phyloP scores from a whole-genome alignment of 1,140 invertebrate species.

The Antheraea mylitta region DNA sequence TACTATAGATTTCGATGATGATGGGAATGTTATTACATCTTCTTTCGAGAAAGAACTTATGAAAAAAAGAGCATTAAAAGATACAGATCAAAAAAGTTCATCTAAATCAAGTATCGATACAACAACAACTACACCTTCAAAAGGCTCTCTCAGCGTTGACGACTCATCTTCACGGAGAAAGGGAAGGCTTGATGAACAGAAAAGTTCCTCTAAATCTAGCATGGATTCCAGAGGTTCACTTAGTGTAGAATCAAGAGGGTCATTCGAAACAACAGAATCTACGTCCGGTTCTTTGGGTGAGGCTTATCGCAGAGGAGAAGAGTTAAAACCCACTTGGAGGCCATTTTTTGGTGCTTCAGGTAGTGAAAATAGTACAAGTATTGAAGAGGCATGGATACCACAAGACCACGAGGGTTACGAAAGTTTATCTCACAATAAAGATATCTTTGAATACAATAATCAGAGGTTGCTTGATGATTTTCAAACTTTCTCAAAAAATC shows the following conservation, averaged over 20 bases:
- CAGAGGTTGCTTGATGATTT: constrained; percentile 74
- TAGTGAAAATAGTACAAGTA: constrained; percentile 85
- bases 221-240: constrained; percentile 81
- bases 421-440: constrained; percentile 70
- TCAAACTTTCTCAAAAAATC: constrained; percentile 75
- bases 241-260: constrained; percentile 83
- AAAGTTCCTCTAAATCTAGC: constrained; percentile 81
- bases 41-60: constrained; percentile 64
- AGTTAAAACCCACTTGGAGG: constrained; percentile 88
- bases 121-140: constrained; percentile 70
- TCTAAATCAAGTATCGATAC: constrained; percentile 75
- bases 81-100: constrained; percentile 73
- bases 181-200: constrained; percentile 72
- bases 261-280: constrained; percentile 85
- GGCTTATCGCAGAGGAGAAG: constrained; percentile 83
- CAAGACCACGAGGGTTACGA: constrained; percentile 85
- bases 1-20: constrained; percentile 74
- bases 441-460: constrained; percentile 71
- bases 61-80: constrained; percentile 68
- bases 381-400: constrained; percentile 89
- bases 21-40: constrained; percentile 70
- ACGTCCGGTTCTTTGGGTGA: constrained; percentile 86
- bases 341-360: constrained; percentile 90
- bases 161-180: constrained; percentile 73
- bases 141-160: constrained; percentile 75